Conservation (phyloP, 2,113 vertebrate species). For the Apistogramma diplotaenia region DNA sequence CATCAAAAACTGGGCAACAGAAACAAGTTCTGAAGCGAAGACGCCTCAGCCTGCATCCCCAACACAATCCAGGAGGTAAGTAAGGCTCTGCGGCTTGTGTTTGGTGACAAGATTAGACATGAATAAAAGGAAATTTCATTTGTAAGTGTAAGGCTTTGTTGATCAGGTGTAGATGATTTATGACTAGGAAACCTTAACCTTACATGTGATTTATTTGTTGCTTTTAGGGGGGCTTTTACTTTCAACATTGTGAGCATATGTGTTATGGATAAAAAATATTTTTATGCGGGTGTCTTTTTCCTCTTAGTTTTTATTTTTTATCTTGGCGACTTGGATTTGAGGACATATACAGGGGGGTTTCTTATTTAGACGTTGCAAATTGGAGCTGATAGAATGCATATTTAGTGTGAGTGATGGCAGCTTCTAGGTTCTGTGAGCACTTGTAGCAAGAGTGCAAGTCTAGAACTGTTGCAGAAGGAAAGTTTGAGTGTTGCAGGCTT, state of each 20-base stretch:
- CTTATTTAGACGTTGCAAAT: not conserved
- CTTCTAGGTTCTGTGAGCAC: not conserved
- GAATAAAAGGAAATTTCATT: constrained; percentile 2
- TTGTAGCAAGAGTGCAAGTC: constrained; percentile 1
- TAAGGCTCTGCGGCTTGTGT: not conserved
- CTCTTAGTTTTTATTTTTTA: not conserved
- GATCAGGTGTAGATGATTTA: not conserved
- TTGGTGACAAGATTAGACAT: not conserved
- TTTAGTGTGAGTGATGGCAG: not conserved
- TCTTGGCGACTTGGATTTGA: not conserved
- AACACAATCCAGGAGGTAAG: constrained; percentile 49
- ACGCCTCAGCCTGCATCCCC: constrained; percentile 10
- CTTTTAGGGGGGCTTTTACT: not conserved
- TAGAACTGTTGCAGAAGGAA: constrained; percentile 11
- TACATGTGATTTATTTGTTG: not conserved
- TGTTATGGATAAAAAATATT: not conserved
- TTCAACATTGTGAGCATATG: not conserved
- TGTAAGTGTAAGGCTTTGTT: not conserved
- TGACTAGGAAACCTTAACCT: not conserved
- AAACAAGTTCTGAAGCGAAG: constrained; percentile 22
- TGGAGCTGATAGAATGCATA: not conserved
- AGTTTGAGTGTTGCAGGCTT: not conserved
- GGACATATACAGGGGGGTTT: not conserved
- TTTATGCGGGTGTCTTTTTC: not conserved
- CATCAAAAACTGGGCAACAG: constrained; percentile 64